Conservation (phyloP, 2,888 invertebrate genomes). For the Drosophila lutescens region DNA sequence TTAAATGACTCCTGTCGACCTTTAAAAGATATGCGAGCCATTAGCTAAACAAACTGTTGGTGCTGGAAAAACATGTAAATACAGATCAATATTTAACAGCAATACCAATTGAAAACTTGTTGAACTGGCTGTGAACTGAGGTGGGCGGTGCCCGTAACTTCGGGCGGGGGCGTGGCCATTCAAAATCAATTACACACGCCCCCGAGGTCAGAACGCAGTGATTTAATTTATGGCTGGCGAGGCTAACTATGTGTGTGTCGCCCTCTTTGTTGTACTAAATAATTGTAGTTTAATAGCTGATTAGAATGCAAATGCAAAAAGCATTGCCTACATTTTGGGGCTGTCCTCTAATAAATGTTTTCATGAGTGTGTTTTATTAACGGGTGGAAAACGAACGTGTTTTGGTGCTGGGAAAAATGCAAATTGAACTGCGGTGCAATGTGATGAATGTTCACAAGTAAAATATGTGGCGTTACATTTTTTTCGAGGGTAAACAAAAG, state of each 20-base stretch:
- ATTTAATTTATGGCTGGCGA: slow-evolving; percentile 59
- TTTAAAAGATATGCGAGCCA: slow-evolving; percentile 2
- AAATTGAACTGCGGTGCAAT: slow-evolving; percentile 64
- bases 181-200: slow-evolving; percentile 69
- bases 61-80: slow-evolving; percentile 30
- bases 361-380: slow-evolving; percentile 29
- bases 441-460: slow-evolving; percentile 75
- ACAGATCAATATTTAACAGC: slow-evolving; percentile 48
- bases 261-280: slow-evolving; percentile 40
- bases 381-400: slow-evolving; percentile 4
- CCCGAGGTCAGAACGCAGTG: slow-evolving; percentile 57
- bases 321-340: slow-evolving; percentile 46
- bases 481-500: slow-evolving; percentile 50
- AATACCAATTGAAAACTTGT: slow-evolving; percentile 64
- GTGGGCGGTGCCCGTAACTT: slow-evolving; percentile 31
- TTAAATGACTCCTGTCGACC: slow-evolving; percentile 1
- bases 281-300: slow-evolving; percentile 73
- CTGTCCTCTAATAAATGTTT: slow-evolving; percentile 45
- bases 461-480: slow-evolving; percentile 80
- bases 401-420: slow-evolving; percentile 44
- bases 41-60: slow-evolving; percentile 21
- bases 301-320: slow-evolving; percentile 49
- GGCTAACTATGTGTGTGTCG: slow-evolving; percentile 8
- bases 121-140: slow-evolving; percentile 14
- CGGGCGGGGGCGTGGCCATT: slow-evolving; percentile 42